phyloP scores from a whole-genome alignment of 2,113 vertebrate genomes.

The Triplophysa siluroides region DNA sequence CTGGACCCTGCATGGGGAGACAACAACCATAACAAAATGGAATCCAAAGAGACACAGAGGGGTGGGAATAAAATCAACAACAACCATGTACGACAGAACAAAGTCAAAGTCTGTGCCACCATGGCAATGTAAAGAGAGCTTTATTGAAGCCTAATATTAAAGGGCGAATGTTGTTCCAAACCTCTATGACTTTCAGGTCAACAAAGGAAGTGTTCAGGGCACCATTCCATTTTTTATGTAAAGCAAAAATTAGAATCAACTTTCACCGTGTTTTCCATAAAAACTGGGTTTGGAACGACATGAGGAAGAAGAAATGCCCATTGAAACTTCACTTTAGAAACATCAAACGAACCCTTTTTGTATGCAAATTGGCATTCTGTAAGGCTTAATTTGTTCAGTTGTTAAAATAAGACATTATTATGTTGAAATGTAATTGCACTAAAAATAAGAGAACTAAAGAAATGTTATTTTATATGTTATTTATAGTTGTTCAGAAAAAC shows the following conservation, averaged over 20 bases:
- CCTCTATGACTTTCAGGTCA: too few species aligned
- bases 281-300: too few species aligned
- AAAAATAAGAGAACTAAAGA: not conserved
- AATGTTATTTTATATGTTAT: not conserved
- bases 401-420: not conserved
- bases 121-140: not conserved
- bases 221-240: too few species aligned
- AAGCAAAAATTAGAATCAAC: too few species aligned
- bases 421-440: not conserved
- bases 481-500: not conserved
- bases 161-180: too few species aligned
- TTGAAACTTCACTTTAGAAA: too few species aligned
- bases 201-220: too few species aligned
- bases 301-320: too few species aligned
- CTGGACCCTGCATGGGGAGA: constrained; percentile 82
- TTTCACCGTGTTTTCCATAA: too few species aligned
- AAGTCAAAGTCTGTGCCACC: constrained; percentile 21
- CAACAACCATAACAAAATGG: constrained; percentile 80
- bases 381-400: too few species aligned
- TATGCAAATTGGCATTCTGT: too few species aligned
- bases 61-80: constrained; percentile 23
- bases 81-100: constrained; percentile 42
- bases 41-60: constrained; percentile 69
- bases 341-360: too few species aligned
- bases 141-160: not conserved